Evolutionary conservation across 2,113 vertebrate species (phyloP), one percentile per base, ranked within the genome.

Genomic region (Catharus bicknelli): DNA sequence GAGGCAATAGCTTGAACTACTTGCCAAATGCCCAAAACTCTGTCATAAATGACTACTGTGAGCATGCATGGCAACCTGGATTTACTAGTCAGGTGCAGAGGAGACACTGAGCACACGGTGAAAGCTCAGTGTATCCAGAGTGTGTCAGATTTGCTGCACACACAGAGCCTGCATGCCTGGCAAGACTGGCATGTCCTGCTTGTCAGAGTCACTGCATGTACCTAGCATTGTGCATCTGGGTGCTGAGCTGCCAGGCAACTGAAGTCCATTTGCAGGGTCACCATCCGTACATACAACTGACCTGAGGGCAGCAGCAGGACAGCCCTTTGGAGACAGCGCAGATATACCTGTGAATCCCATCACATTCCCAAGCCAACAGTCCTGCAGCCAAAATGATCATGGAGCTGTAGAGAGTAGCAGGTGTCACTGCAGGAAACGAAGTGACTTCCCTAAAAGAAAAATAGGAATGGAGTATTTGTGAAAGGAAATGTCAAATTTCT

Each of bases 181-280:
- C 38, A 45, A 55, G 45, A 48, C 23, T 79, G 70, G 54, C 13
- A 36, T 0, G 2, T 66, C 21, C 6, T 1, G 40, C 30, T 23
- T 11, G 6, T 58, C 7, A 8, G 40, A 51, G 25, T 25, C 53
- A 34, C 5, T 45, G 27, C 34, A 45, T 0, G 0, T 12, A 12
- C 29, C 43, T 26, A 55, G 40, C 21, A 66, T 1, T 10, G 3
- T 6, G 16, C 6, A 54, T 27, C 66, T 78, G 40, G 17, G 11
- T 63, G 29, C 38, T 61, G 32, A 86, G 59, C 29, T 73, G 21
- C n/a, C 29, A 51, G 27, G 18, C 18, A 58, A 9, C 34, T 48
- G 16, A 75, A 68, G 26, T 38, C n/a, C 16, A 20, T 43, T 51
- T 73, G 36, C 50, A 55, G 32, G 17, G 32, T 75, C 29, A 30